Evolutionary conservation across 2,888 invertebrate genomes (phyloP), one percentile per base, ranked within the genome.

Genomic region (Cetonia aurata): DNA sequence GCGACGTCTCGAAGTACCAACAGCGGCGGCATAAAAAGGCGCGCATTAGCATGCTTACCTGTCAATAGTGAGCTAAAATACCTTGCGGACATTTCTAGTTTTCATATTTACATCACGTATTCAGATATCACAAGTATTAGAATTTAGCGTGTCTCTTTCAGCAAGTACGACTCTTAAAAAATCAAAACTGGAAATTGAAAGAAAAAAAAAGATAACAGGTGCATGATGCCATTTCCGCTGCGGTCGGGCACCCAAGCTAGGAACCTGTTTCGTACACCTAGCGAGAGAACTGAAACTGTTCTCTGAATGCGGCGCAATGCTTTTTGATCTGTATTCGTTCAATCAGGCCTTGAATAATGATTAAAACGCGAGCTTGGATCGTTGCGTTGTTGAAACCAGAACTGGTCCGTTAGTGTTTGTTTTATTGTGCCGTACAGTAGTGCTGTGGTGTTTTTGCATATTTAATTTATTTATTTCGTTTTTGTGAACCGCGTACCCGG

Each of bases 331-430:
- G 31, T 44, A 46, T n/a, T 19, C 60, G 31, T 60, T 60, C 60
- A 60, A 60, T 60, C 46, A 60, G 46, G 46, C 46, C 60, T 46
- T 25, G 60, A 60, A 60, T 60, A 60, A 60, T 60, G 46, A 60
- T 60, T 25, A 60, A 60, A 60, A 60, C 13, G 31, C 55, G 31
- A 55, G n/a, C 55, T 25, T 3, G 25, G 55, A 55, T 55, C 19
- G 33, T n/a, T n/a, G 33, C 33, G 10, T 1, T 37, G 8, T 31
- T 33, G 8, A 15, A 53, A 53, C 25, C 31, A 31, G n/a, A 55
- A 55, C 33, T 31, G 55, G 55, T 55, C 13, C 3, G 55, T 13
- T 25, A 52, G 52, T 52, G 2, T 37, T 37, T 37, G 19, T 52
- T 52, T 52, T 25, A 25, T 25, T 52, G 19, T 17, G 52, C 12